phyloP scores from a whole-genome alignment of 2,113 vertebrate genomes.

The Origma solitaria region DNA sequence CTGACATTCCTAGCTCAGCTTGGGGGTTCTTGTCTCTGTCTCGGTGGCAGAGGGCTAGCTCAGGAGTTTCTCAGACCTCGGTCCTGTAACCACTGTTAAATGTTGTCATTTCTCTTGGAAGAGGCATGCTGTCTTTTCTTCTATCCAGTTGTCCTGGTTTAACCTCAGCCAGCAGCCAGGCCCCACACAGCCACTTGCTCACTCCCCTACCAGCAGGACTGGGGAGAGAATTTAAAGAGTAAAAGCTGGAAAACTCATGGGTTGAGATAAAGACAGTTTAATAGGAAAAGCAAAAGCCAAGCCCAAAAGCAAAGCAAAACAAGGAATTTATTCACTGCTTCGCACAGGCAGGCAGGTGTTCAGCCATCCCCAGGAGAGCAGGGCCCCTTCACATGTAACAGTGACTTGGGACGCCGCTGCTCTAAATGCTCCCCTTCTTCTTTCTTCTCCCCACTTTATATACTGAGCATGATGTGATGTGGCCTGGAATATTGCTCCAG shows the following conservation, averaged over 20 bases:
- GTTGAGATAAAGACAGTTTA: background rate
- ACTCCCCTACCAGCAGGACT: background rate
- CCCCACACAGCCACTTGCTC: accelerated
- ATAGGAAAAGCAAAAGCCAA: background rate
- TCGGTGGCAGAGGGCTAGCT: background rate
- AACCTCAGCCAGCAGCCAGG: background rate
- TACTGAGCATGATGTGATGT: background rate
- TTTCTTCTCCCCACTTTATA: background rate
- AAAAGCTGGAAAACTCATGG: background rate
- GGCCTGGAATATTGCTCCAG: background rate
- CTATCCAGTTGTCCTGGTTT: background rate
- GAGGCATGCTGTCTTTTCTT: background rate
- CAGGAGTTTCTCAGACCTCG: background rate
- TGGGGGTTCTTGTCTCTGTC: background rate
- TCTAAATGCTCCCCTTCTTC: background rate
- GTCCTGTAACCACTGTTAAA: accelerated
- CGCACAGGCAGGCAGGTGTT: background rate
- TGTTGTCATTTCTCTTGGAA: background rate
- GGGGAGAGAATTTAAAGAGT: background rate
- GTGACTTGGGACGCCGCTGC: background rate
- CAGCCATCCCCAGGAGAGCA: background rate
- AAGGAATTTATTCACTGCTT: background rate
- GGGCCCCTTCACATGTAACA: too few relatives aligned
- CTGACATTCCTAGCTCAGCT: background rate
- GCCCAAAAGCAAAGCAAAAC: background rate